Conservation (phyloP, 2,113 vertebrate species). For the Nothobranchius furzeri region DNA sequence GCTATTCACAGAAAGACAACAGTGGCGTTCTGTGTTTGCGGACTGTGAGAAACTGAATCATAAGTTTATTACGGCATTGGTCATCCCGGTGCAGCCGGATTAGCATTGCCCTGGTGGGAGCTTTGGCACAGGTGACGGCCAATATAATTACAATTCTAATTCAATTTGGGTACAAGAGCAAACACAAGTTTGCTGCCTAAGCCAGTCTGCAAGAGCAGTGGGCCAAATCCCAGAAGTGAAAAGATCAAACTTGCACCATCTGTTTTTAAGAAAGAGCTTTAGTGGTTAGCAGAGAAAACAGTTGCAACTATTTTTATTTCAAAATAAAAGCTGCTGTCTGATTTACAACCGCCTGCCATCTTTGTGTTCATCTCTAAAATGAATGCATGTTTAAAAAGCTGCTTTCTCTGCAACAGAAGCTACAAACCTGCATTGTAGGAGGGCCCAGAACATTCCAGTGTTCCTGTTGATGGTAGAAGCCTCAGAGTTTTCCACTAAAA, state of each 20-base stretch:
- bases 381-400: too few relatives aligned
- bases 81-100: conserved; percentile 56
- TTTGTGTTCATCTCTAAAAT: too few relatives aligned
- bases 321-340: neutral
- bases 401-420: neutral
- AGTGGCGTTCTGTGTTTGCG: conserved; percentile 9
- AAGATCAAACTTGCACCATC: conserved; percentile 32
- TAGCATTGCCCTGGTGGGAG: conserved; percentile 59
- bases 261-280: neutral
- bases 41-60: conserved; percentile 43
- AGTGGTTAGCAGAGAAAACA: conserved; percentile 9
- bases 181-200: conserved; percentile 49
- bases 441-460: conserved; percentile 97
- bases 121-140: conserved; percentile 64
- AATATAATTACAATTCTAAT: conserved; percentile 67
- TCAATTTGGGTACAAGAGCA: conserved; percentile 68
- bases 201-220: conserved; percentile 19
- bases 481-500: conserved; percentile 93
- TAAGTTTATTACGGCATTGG: conserved; percentile 52
- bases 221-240: conserved; percentile 32
- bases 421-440: conserved; percentile 92
- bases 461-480: conserved; percentile 95
- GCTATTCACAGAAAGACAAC: conserved; percentile 16
- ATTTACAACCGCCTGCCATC: too few relatives aligned
- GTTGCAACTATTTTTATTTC: conserved; percentile 1